These are phyloP conservation scores for Gryllus longicercus DNA, from an alignment of 2,888 invertebrate species.

Conservation along the genomic window DNA sequence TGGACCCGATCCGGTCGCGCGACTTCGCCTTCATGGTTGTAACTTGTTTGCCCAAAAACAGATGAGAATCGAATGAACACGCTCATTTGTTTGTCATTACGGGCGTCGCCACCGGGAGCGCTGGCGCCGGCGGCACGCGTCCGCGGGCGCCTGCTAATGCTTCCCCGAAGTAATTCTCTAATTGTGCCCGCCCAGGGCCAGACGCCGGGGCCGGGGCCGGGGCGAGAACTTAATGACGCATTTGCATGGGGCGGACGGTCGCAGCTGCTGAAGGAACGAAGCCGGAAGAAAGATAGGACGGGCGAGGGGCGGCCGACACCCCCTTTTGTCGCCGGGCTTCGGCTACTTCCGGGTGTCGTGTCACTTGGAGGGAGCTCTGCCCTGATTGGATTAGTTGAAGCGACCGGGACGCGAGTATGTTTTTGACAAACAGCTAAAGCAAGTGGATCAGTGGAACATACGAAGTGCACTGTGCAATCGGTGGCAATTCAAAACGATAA, in stretches of 20 bases:
- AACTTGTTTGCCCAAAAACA: not conserved
- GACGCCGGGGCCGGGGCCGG: not conserved
- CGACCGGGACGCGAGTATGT: no score
- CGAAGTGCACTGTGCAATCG: no score
- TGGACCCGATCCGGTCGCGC: no score
- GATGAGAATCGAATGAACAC: constrained; percentile 17
- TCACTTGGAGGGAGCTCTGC: no score
- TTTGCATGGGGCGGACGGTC: not conserved
- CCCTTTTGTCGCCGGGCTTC: no score
- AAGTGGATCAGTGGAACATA: no score
- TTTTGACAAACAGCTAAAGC: no score
- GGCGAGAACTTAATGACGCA: not conserved
- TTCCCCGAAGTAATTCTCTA: constrained; percentile 17
- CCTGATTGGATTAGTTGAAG: no score
- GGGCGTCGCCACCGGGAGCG: not conserved
- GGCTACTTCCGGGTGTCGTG: no score
- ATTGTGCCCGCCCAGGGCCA: not conserved
- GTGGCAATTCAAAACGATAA: no score
- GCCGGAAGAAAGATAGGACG: no score
- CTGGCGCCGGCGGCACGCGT: not conserved
- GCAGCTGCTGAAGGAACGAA: not conserved
- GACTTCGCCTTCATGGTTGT: not conserved
- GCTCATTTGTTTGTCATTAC: constrained; percentile 1
- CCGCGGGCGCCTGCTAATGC: not conserved
- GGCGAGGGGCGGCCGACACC: no score